Conservation (phyloP, 1,140 invertebrate species). For the Aphaenogaster floridana region DNA sequence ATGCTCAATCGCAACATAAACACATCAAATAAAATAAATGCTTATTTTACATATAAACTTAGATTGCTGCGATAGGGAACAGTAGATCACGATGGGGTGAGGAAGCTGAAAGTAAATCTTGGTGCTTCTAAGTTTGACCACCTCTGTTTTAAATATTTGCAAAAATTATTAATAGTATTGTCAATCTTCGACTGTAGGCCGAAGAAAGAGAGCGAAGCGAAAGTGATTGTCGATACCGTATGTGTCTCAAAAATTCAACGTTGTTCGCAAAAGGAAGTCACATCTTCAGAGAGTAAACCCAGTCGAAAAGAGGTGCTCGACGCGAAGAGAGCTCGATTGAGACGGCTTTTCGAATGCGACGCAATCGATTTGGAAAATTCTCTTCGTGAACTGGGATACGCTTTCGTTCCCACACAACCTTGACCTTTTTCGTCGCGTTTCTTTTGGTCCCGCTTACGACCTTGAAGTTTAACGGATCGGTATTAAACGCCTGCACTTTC, state of each 20-base stretch:
- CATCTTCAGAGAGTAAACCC: not conserved
- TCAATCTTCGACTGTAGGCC: slow-evolving; percentile 10
- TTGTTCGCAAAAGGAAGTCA: slow-evolving; percentile 24
- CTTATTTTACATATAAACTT: no score
- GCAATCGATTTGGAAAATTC: slow-evolving; percentile 58
- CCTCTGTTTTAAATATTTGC: not conserved
- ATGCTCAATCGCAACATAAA: no score
- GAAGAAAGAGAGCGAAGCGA: slow-evolving; percentile 27
- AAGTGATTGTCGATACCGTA: slow-evolving; percentile 1
- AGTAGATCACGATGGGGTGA: no score
- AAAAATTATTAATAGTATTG: not conserved
- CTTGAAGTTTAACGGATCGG: slow-evolving; percentile 33
- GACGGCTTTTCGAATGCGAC: slow-evolving; percentile 39
- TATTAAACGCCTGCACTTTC: slow-evolving; percentile 37
- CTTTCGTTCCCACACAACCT: slow-evolving; percentile 65
- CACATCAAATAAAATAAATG: no score
- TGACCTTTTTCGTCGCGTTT: slow-evolving; percentile 44
- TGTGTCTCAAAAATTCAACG: slow-evolving; percentile 14
- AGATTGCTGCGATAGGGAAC: no score
- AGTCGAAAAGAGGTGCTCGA: slow-evolving; percentile 40
- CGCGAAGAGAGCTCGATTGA: slow-evolving; percentile 51
- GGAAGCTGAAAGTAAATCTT: no score
- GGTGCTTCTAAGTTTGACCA: no score
- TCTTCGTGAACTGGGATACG: slow-evolving; percentile 50
- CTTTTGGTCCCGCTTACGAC: slow-evolving; percentile 8